phyloP scores from a whole-genome alignment of 2,888 invertebrate species.

The Endotricha flammealis region DNA sequence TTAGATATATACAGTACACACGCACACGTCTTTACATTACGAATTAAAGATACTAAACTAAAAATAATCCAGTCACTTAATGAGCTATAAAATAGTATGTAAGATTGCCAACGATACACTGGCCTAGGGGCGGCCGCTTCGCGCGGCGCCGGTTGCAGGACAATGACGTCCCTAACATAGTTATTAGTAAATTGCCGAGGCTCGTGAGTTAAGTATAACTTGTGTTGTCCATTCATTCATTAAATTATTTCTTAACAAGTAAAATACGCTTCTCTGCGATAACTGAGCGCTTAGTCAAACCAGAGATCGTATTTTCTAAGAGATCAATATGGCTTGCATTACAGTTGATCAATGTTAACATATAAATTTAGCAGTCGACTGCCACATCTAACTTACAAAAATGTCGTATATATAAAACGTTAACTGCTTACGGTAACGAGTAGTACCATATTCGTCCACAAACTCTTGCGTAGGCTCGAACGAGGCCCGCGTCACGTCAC shows the following conservation, averaged over 20 bases:
- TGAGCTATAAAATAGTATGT: conserved; percentile 68
- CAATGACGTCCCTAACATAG: conserved; percentile 48
- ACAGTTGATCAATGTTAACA: conserved; percentile 45
- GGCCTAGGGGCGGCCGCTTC: conserved; percentile 51
- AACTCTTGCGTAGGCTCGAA: not conserved
- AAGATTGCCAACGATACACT: conserved; percentile 73
- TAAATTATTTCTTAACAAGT: conserved; percentile 64
- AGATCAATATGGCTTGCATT: conserved; percentile 72
- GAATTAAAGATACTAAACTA: conserved; percentile 68
- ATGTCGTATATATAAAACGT: conserved; percentile 31
- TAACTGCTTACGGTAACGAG: conserved; percentile 41
- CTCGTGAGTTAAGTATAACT: conserved; percentile 51
- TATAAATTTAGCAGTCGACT: conserved; percentile 40
- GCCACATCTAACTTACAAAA: conserved; percentile 52
- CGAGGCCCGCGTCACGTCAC: conserved; percentile 15
- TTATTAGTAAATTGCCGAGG: conserved; percentile 55
- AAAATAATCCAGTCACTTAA: conserved; percentile 75
- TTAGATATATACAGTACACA: conserved; percentile 71
- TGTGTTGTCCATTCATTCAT: conserved; percentile 42
- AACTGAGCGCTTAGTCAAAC: conserved; percentile 24
- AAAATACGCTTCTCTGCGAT: conserved; percentile 43
- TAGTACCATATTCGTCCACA: conserved; percentile 36
- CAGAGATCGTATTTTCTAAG: conserved; percentile 49
- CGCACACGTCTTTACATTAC: conserved; percentile 74
- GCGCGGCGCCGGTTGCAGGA: conserved; percentile 36